Evolutionary conservation across 1,140 invertebrate genomes (phyloP), one percentile per base, ranked within the genome.

Genomic region (Conus betulinus): DNA sequence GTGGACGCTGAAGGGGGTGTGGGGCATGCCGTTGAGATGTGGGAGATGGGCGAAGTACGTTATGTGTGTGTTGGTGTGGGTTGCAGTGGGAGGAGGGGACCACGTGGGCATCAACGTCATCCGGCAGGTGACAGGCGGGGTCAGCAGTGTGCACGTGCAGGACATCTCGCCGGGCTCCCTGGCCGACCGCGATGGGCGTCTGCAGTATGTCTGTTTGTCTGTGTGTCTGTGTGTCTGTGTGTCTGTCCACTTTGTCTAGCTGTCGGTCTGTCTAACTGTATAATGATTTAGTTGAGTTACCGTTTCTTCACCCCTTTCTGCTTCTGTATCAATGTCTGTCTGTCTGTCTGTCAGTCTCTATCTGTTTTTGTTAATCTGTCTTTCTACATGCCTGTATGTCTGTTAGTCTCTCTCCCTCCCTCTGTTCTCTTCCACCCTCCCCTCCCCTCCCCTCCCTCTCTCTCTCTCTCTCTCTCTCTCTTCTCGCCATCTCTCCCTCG

Each of bases 61-160:
- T 53, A 17, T 83, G 81, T 25, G 17, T 55, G 81, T 83, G 57
- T 8, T 60, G 57, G 15, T 60, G 57, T 60, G 57, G 57, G 0
- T 71, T 88, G 51, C 91, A 94, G 94, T 92, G 85, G 81, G 85
- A 51, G 67, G 20, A 20, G 92, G 90, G 25, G 84, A 87, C 90
- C 25, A 87, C 90, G 78, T 94, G 20, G 94, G 94, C 27, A 93
- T 94, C 82, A 91, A 92, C 52, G 89, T 94, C 5, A 92, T 94
- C 3, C 90, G 93, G 55, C 93, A 92, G 88, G 92, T 92, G 53
- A 90, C 89, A 39, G 89, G 90, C 83, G 93, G 93, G 7, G 81
- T 89, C 52, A 94, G 92, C 89, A 91, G 92, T 51, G 93, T 94
- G 25, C 92, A 91, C 78, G 90, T 94, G 60, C 92, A 93, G 86